A percentile compares a stretch with the other conserved stretches of the same genome.
phyloP scores from a whole-genome alignment of 2,888 invertebrate genomes.

The Caenorhabditis drosophilae region DNA sequence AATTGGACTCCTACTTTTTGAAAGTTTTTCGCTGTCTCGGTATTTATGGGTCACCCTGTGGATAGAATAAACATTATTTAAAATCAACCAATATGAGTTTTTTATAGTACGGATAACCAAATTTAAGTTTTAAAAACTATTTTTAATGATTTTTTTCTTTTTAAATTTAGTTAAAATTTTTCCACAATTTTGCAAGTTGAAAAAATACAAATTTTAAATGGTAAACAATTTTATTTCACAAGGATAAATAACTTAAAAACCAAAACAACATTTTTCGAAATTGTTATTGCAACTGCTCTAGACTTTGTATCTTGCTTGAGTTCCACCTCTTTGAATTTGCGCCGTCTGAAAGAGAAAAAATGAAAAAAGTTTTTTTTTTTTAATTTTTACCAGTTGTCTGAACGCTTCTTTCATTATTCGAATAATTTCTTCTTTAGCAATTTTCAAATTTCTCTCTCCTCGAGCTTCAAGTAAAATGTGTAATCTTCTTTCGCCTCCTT shows the following conservation, averaged over 20 bases:
- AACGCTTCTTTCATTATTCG: slow-evolving; percentile 97
- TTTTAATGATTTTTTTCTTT: too few relatives aligned
- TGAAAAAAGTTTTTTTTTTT: not conserved
- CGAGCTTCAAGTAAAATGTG: slow-evolving; percentile 40
- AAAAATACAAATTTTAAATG: too few relatives aligned
- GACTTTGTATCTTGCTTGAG: slow-evolving; percentile 34
- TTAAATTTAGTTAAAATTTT: too few relatives aligned
- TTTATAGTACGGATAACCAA: too few relatives aligned
- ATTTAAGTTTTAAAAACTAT: too few relatives aligned
- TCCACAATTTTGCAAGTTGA: not conserved
- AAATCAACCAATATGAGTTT: too few relatives aligned
- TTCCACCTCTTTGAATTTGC: slow-evolving; percentile 31
- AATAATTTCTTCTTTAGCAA: slow-evolving; percentile 95
- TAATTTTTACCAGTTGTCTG: slow-evolving; percentile 77
- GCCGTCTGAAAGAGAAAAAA: slow-evolving; percentile 34
- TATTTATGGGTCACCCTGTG: too few relatives aligned
- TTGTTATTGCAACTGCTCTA: not conserved
- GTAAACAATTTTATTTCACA: too few relatives aligned
- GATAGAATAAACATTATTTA: too few relatives aligned
- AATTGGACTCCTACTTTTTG: too few relatives aligned
- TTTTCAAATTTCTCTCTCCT: slow-evolving; percentile 88
- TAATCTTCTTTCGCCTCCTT: slow-evolving; percentile 32
- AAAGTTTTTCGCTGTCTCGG: too few relatives aligned
- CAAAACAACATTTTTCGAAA: not conserved
- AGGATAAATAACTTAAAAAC: not conserved